Evolutionary conservation across 2,113 vertebrate genomes (phyloP).

Genomic region (Electrona antarctica): DNA sequence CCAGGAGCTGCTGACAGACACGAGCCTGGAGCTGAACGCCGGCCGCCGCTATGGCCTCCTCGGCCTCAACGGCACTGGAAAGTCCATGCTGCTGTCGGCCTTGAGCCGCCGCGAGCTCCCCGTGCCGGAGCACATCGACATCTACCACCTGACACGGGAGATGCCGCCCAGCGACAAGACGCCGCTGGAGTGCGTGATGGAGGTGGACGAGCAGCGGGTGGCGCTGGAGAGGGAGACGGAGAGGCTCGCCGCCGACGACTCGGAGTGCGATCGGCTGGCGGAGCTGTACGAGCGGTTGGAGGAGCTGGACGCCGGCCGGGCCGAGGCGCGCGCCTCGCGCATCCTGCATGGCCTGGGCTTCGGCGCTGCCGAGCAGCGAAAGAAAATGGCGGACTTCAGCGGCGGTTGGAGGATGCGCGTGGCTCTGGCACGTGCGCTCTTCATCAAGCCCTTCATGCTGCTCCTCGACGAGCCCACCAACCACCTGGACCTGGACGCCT

Average conservation of each 20-base stretch:
- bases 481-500: conserved; percentile 96
- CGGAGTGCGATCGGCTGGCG: conserved; percentile 96
- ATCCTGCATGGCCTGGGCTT: conserved; percentile 96
- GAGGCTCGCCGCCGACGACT: conserved; percentile 91
- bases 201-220: conserved; percentile 92
- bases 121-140: conserved; percentile 97
- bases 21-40: conserved; percentile 93
- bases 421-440: conserved; percentile 93
- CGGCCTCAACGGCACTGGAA: conserved; percentile 98
- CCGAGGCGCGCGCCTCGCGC: conserved; percentile 89
- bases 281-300: conserved; percentile 97
- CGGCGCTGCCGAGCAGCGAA: conserved; percentile 89
- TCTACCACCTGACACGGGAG: conserved; percentile 96
- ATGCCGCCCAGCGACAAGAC: conserved; percentile 97
- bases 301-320: conserved; percentile 96
- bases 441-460: conserved; percentile 98
- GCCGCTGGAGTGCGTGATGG: conserved; percentile 94
- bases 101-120: conserved; percentile 92
- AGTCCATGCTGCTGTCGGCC: conserved; percentile 96
- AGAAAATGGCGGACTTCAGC: conserved; percentile 96
- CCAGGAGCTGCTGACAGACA: conserved; percentile 93
- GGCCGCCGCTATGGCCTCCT: conserved; percentile 95
- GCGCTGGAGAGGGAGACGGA: conserved; percentile 94
- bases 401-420: conserved; percentile 99
- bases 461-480: conserved; percentile 97